Percentiles rank a stretch among this genome's conserved stretches.
Evolutionary conservation across 2,113 vertebrate genomes (phyloP).

Genomic region (Rhineura floridana): DNA sequence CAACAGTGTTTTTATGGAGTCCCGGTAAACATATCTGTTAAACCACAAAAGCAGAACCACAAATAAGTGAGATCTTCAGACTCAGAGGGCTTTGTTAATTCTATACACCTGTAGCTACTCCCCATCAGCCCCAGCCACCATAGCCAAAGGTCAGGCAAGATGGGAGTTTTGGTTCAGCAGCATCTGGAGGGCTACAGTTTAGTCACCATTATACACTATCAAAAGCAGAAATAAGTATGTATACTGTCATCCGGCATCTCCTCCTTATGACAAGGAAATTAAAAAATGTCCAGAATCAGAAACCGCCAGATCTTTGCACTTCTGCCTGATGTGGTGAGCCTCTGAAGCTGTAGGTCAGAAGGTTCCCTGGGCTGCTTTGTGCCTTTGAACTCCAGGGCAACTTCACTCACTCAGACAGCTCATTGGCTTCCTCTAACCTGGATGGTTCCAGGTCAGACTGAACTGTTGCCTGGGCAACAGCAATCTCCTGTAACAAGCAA

Average conservation of each 20-base stretch:
- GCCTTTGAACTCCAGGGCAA: no score
- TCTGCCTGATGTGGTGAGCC: neutral
- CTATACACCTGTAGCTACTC: neutral
- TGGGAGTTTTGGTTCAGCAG: no score
- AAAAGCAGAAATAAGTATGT: no score
- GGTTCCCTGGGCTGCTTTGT: no score
- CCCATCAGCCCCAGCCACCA: no score
- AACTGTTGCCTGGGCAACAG: neutral
- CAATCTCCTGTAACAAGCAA: neutral
- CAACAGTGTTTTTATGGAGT: neutral
- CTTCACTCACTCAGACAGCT: neutral
- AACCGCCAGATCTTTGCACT: neutral
- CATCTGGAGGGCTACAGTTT: no score
- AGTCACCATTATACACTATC: neutral
- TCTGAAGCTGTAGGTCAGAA: neutral
- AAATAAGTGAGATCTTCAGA: neutral
- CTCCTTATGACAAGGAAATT: no score
- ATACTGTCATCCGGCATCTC: neutral
- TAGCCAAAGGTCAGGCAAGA: no score
- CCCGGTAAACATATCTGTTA: neutral
- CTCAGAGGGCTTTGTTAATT: neutral
- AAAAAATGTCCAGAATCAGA: neutral
- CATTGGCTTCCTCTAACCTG: neutral
- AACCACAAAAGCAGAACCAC: neutral
- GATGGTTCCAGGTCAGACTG: neutral